Base-by-base conservation (phyloP, 1,140 invertebrate genomes). In the Tribolium castaneum region DNA sequence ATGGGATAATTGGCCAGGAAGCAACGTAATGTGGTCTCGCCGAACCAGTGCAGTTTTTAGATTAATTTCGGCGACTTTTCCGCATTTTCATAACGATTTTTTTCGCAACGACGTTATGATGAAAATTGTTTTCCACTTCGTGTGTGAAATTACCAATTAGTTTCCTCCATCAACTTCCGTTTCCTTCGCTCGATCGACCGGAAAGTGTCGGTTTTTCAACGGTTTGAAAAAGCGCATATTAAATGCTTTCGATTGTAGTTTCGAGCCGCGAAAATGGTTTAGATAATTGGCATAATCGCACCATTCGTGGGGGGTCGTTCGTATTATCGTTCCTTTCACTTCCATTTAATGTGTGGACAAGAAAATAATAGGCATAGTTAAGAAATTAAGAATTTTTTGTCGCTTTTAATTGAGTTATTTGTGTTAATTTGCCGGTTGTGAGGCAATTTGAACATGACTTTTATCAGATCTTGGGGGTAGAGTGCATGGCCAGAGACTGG, bases 401-500 rank as follows among this genome's bases (percentile, higher is more conserved):
- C 39, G 16, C 16, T 9, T 45, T 66, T 35, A 66, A 66, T 66
- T 66, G 34, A 66, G 59, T 35, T 66, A 66, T 66, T 59, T 56
- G 52, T 56, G 52, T 16, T 16, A 16, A 56, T 56, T 13, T 59
- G 22, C 19, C 19, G 54, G 19, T 59, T 59, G 22, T 59, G 54
- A 59, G 12, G 54, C 54, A 59, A 59, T 19, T 25, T 56, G 52
- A 56, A 56, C 52, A 56, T 56, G 52, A 56, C 52, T 56, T 56
- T 56, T 30, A 56, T 56, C 52, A 16, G 52, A 56, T 56, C 6
- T 71, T 22, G 19, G 34, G 71, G 71, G 52, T 73, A 73, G 45
- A 73, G 52, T 74, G 75, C 79, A 78, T 66, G 76, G 78, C 50
- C 78, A 59, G 22, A 62, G 70, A 78, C 79, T 62, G 76, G 79